phyloP scores from a whole-genome alignment of 2,113 vertebrate species.

The Barbus barbus region DNA sequence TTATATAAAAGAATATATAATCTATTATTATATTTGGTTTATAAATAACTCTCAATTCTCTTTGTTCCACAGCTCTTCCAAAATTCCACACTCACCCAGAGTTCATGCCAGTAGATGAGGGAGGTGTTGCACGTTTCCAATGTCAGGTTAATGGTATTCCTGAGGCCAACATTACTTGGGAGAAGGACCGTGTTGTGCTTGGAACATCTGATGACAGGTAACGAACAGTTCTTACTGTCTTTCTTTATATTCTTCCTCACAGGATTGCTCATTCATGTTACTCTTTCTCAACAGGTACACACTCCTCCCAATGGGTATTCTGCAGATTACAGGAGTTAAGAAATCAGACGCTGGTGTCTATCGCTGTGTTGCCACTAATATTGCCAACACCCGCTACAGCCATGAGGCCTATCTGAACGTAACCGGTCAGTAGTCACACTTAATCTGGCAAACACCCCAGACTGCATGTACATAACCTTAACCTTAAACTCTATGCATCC shows the following conservation, averaged over 20 bases:
- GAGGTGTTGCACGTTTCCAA: slow-evolving; percentile 58
- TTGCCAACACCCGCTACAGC: slow-evolving; percentile 59
- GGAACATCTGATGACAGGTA: slow-evolving; percentile 44
- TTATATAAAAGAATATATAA: no score
- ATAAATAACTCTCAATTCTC: neutral
- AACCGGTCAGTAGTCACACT: slow-evolving; percentile 49
- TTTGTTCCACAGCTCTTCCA: slow-evolving; percentile 52
- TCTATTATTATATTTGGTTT: neutral
- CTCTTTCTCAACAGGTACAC: slow-evolving; percentile 69
- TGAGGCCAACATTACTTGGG: slow-evolving; percentile 65
- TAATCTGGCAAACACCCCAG: neutral
- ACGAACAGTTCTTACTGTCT: neutral
- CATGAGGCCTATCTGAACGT: slow-evolving; percentile 60
- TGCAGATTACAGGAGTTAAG: slow-evolving; percentile 71
- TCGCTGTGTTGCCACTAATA: slow-evolving; percentile 60
- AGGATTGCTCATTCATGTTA: neutral
- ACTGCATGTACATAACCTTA: neutral
- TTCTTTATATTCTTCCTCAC: neutral
- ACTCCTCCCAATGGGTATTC: slow-evolving; percentile 75
- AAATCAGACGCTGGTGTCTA: slow-evolving; percentile 57
- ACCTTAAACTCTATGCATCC: neutral
- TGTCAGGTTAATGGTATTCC: slow-evolving; percentile 59
- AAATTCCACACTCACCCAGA: slow-evolving; percentile 61
- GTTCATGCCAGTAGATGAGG: slow-evolving; percentile 54
- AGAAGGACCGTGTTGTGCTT: slow-evolving; percentile 54